Conservation (phyloP, 2,888 invertebrate genomes). For the Cephus runcator region DNA sequence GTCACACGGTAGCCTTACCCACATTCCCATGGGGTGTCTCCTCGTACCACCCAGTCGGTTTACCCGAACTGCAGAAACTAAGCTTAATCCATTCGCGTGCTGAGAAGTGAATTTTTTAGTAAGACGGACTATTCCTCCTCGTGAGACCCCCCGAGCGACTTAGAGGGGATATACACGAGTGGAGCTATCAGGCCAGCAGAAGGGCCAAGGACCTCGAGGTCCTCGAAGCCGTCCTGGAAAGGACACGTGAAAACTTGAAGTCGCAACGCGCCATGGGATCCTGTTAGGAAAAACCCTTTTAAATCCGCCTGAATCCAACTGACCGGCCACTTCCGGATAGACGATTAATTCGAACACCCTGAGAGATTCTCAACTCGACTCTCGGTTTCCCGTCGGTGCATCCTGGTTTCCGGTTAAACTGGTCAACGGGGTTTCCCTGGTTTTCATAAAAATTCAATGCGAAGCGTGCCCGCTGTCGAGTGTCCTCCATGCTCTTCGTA, state of each 20-base stretch:
- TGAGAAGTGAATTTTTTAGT: neutral
- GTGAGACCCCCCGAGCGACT: slow-evolving; percentile 46
- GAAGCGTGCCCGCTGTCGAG: no score
- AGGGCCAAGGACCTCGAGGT: slow-evolving; percentile 17
- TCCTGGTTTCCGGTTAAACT: no score
- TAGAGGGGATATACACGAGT: slow-evolving; percentile 60
- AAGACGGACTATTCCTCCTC: slow-evolving; percentile 2
- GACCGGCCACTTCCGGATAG: no score
- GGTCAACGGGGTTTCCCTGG: no score
- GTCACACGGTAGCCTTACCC: slow-evolving; percentile 63
- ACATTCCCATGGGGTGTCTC: slow-evolving; percentile 59
- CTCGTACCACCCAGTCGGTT: slow-evolving; percentile 15
- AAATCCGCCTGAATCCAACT: slow-evolving; percentile 51
- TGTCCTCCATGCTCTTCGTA: no score
- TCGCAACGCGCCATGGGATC: slow-evolving; percentile 30
- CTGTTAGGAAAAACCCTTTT: slow-evolving; percentile 46
- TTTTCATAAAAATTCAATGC: no score
- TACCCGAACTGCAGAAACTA: no score
- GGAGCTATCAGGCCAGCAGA: slow-evolving; percentile 54
- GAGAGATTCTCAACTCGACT: no score
- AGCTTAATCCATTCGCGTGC: no score
- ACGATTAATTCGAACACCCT: no score
- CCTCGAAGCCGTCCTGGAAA: neutral
- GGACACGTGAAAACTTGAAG: neutral
- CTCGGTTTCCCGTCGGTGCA: no score